Base-by-base conservation (phyloP, 2,797 vertebrate genomes). In the Coregonus suidteri region DNA sequence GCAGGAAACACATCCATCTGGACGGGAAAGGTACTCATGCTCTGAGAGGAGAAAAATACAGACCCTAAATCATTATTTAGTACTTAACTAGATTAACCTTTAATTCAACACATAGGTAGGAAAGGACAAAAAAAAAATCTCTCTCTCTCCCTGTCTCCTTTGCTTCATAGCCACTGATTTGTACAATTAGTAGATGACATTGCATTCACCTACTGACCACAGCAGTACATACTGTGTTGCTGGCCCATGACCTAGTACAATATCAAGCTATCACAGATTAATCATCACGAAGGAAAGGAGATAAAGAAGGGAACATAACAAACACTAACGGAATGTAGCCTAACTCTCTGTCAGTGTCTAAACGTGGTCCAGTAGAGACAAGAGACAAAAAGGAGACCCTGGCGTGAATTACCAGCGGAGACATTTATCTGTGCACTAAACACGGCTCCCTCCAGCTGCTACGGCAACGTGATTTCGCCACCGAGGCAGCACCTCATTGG, bases 21-120 rank as follows among this genome's bases (percentile, higher is more conserved):
- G 54, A 95, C 86, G 1, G 90, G 84, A 78, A 95, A 95, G 2
- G 90, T 92, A 76, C 87, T 93, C 93, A 93, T 91, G 79, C 92
- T 87, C 95, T 95, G 79, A 4, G 84, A 72, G 76, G 67, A 85
- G 71, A 85, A 14, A 34, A 35, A 13, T 35, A 47, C 59, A 25
- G 31, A 74, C 34, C 18, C 3, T 7, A 7, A 14, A 65, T 37
- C 11, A 34, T 37, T 64, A 18, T 11, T 15, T 3, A 72, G 6
- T 47, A 30, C 3, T 15, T 25, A 77, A 47, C 41, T 69, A 16
- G 18, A 64, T 25, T 2, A 73, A 25, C 51, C 18, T 47, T 41
- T 31, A 6, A 16, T 68, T 6, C 16, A 59, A 59, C 18, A 53
- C 34, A 11, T 6, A 18, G 11, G 56, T 5, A 16, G 15, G 18